Evolutionary conservation across 92 coral and sea anemone species (phyloP).

Genomic region (Parazoanthus atlanticus): DNA sequence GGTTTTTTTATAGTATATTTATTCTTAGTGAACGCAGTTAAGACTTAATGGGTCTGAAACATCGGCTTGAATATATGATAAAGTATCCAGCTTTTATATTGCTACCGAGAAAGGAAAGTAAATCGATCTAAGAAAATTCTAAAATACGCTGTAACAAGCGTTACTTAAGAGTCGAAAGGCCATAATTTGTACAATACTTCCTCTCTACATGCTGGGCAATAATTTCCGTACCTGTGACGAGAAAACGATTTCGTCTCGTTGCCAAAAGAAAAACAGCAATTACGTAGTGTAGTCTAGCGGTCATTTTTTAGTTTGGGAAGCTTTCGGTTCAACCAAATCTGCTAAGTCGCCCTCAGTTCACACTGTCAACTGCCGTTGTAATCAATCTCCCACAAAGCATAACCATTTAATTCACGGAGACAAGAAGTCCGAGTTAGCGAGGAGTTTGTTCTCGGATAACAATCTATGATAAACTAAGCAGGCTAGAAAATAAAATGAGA

Average conservation of each 20-base stretch:
- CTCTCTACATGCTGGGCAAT: background rate
- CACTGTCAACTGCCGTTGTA: background rate
- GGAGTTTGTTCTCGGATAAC: background rate
- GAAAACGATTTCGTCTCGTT: background rate
- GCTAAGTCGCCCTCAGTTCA: background rate
- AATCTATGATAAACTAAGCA: background rate
- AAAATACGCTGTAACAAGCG: background rate
- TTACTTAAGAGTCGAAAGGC: background rate
- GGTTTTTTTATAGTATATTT: too few relatives aligned
- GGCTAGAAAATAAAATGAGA: background rate
- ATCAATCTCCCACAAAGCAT: background rate
- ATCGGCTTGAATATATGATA: too few relatives aligned
- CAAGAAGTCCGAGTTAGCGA: background rate
- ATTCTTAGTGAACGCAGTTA: too few relatives aligned
- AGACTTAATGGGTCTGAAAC: too few relatives aligned
- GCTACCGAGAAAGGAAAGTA: background rate
- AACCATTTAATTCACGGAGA: background rate
- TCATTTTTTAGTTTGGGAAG: background rate
- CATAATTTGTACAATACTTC: background rate
- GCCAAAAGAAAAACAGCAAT: background rate
- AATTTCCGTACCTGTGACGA: slow-evolving; percentile 10
- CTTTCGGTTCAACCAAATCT: background rate
- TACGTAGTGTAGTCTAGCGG: background rate
- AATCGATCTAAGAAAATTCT: background rate
- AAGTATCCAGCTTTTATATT: background rate